Evolutionary conservation across 2,888 invertebrate species (phyloP), one percentile per base, ranked within the genome.

Genomic region (Macrophya annulata): DNA sequence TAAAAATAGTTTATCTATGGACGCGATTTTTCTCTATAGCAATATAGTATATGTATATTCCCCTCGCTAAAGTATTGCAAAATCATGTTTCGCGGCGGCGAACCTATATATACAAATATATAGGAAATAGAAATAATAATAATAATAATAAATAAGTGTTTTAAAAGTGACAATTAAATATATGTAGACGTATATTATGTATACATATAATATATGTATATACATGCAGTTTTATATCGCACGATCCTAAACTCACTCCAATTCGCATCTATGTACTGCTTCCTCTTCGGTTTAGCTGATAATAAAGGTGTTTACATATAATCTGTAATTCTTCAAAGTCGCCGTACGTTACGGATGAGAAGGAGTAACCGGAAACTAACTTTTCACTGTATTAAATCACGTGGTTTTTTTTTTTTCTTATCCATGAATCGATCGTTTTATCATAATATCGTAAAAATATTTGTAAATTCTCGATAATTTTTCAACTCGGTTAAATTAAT

Each of bases 1-100:
- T 81, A 43, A 81, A 81, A 62, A 81, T 84, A 72, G 40, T 62
- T 77, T 37, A 51, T 85, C 81, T 79, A 55, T 77, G n/a, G 25
- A 31, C 81, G 55, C 31, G 43, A n/a, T 81, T 62, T 62, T 81
- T 62, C n/a, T 31, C 43, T 81, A 3, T 77, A 15, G 12, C 59
- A 21, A 31, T 17, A 62, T 62, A 59, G n/a, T 55, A 17, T 9
- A 3, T 43, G 15, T 4, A 51, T 43, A 74, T 43, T 2, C 1
- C 12, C 21, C 43, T 68, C 68, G 17, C 37, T 1, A 31, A 31
- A 3, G 37, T 37, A 37, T 68, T 68, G 68, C 68, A 68, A 37
- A 68, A 68, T 68, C 17, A 21, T 6, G n/a, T 43, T 72, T 15
- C 31, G 8, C 9, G 8, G 9, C 37, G 9, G 4, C 40, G 17